phyloP scores from a whole-genome alignment of 2,797 vertebrate species.

The Gymnoscopelus microlampas region DNA sequence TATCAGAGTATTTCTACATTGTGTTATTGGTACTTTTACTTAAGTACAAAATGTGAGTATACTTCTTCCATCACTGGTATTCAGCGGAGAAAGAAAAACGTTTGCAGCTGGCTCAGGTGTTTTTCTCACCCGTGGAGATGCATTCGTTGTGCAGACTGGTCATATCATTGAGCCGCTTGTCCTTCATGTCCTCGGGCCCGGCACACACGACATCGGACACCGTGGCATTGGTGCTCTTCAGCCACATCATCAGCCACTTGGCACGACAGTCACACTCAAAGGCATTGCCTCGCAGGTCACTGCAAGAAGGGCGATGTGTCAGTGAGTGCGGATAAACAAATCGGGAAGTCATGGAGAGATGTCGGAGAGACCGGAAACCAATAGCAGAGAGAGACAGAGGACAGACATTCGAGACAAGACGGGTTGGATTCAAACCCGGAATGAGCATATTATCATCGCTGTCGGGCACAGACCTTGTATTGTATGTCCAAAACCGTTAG shows the following conservation, averaged over 20 bases:
- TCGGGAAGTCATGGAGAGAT: no score
- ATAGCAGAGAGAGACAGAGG: no score
- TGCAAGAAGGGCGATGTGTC: conserved; percentile 60
- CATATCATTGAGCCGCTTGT: conserved; percentile 95
- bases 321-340: conserved; percentile 19
- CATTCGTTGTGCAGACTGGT: conserved; percentile 93
- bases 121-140: conserved; percentile 88
- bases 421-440: no score
- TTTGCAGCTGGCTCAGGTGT: conserved; percentile 29
- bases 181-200: conserved; percentile 93
- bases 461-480: no score
- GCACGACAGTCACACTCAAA: conserved; percentile 97
- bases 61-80: no score
- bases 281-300: conserved; percentile 96
- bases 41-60: no score
- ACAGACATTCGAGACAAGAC: no score
- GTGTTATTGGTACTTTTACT: no score
- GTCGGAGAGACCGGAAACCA: not conserved
- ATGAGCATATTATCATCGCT: no score
- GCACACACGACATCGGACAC: conserved; percentile 93
- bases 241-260: conserved; percentile 97
- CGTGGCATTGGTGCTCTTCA: conserved; percentile 97
- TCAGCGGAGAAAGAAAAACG: no score
- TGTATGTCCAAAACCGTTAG: no score
- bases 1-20: no score